phyloP scores from a whole-genome alignment of 2,888 invertebrate species.

The Hemaris fuciformis region DNA sequence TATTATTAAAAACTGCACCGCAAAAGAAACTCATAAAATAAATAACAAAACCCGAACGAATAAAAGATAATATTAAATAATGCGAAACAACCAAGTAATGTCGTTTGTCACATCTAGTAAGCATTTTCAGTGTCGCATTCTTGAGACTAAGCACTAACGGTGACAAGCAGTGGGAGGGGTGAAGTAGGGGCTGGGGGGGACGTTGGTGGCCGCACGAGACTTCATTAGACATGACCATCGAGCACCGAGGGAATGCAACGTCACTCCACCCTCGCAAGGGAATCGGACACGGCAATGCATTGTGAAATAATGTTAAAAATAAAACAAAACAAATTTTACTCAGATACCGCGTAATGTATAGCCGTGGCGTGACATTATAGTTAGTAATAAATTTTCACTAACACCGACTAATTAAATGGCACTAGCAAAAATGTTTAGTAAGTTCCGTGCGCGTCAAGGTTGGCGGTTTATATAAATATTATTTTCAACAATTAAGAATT shows the following conservation, averaged over 20 bases:
- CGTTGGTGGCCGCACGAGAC: constrained; percentile 61
- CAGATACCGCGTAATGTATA: not conserved
- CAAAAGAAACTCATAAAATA: too few species aligned
- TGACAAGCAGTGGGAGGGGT: constrained; percentile 30
- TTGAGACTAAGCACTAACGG: constrained; percentile 34
- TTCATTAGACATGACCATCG: constrained; percentile 58
- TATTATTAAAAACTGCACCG: too few species aligned
- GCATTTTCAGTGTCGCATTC: constrained; percentile 33
- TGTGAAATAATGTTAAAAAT: constrained; percentile 17
- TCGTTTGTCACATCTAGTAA: constrained; percentile 16
- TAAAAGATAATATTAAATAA: too few species aligned
- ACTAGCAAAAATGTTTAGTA: not conserved
- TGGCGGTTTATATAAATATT: not conserved
- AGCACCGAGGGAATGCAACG: constrained; percentile 52
- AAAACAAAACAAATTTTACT: not conserved
- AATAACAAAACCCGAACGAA: too few species aligned
- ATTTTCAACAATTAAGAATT: not conserved
- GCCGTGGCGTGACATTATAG: not conserved
- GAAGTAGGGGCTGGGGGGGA: constrained; percentile 24
- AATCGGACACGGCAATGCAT: constrained; percentile 22
- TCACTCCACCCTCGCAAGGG: constrained; percentile 41
- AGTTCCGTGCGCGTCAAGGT: not conserved
- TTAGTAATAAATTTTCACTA: constrained; percentile 1
- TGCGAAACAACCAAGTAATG: too few species aligned
- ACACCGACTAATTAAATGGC: constrained; percentile 3